Evolutionary conservation across 2,888 invertebrate genomes (phyloP).

Genomic region (Aphidius colemani): DNA sequence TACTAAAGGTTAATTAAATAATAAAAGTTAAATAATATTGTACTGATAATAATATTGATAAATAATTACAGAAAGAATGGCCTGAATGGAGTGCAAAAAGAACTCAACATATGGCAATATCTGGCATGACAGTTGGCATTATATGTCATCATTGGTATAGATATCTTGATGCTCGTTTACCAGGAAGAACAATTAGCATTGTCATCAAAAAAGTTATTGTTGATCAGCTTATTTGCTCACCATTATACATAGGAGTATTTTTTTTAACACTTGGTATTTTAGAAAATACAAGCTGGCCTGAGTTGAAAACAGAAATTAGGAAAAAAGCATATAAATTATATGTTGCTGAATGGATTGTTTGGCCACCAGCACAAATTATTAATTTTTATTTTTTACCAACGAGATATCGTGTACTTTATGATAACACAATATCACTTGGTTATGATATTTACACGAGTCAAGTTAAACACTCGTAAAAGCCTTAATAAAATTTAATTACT

Average conservation of each 20-base stretch:
- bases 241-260: slow-evolving; percentile 76
- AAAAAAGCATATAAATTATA: slow-evolving; percentile 80
- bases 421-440: slow-evolving; percentile 81
- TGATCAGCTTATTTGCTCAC: slow-evolving; percentile 86
- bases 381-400: slow-evolving; percentile 88
- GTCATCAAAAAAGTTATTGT: slow-evolving; percentile 78
- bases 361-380: slow-evolving; percentile 92
- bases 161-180: slow-evolving; percentile 72
- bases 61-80: slow-evolving; percentile 58
- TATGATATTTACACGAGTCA: slow-evolving; percentile 86
- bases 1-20: slow-evolving; percentile 55
- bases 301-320: slow-evolving; percentile 71
- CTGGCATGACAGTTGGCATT: slow-evolving; percentile 78
- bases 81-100: slow-evolving; percentile 66
- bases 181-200: slow-evolving; percentile 69
- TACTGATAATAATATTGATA: neutral
- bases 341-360: slow-evolving; percentile 86
- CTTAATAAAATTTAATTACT: slow-evolving; percentile 24
- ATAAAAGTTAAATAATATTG: neutral
- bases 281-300: slow-evolving; percentile 67
- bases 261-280: slow-evolving; percentile 76
- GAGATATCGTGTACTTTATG: slow-evolving; percentile 83
- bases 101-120: slow-evolving; percentile 76
- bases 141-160: slow-evolving; percentile 88
- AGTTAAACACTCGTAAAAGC: slow-evolving; percentile 68